phyloP scores from a whole-genome alignment of 2,888 invertebrate species.

The Dicycla oo region DNA sequence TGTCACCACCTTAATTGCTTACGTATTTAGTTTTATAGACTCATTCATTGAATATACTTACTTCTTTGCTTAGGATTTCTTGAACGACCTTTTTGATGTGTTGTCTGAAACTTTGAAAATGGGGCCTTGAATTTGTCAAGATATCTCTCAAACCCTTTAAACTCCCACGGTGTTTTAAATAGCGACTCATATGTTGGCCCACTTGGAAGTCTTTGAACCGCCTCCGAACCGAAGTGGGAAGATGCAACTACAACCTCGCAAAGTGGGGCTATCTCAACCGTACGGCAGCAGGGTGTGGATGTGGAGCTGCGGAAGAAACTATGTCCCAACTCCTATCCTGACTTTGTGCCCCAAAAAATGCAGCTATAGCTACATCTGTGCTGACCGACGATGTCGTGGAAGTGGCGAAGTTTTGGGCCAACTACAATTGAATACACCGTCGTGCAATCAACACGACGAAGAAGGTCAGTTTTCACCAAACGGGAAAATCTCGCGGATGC shows the following conservation, averaged over 20 bases:
- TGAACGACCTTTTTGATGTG: background rate
- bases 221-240: background rate
- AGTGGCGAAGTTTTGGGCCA: too few relatives aligned
- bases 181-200: background rate
- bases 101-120: background rate
- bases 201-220: background rate
- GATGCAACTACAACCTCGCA: too few relatives aligned
- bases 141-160: background rate
- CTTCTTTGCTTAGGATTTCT: slow-evolving; percentile 2
- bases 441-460: background rate
- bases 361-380: background rate
- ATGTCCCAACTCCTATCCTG: background rate
- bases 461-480: too few relatives aligned
- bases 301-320: background rate
- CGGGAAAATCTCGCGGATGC: too few relatives aligned
- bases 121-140: background rate
- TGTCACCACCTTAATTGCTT: slow-evolving; percentile 35
- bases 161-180: background rate
- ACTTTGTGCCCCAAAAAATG: background rate
- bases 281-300: background rate
- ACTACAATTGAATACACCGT: background rate
- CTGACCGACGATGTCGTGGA: background rate
- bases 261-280: too few relatives aligned
- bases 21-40: slow-evolving; percentile 44
- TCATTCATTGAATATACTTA: slow-evolving; percentile 6